phyloP scores from a whole-genome alignment of 1,140 invertebrate species.

The Aricia agestis region DNA sequence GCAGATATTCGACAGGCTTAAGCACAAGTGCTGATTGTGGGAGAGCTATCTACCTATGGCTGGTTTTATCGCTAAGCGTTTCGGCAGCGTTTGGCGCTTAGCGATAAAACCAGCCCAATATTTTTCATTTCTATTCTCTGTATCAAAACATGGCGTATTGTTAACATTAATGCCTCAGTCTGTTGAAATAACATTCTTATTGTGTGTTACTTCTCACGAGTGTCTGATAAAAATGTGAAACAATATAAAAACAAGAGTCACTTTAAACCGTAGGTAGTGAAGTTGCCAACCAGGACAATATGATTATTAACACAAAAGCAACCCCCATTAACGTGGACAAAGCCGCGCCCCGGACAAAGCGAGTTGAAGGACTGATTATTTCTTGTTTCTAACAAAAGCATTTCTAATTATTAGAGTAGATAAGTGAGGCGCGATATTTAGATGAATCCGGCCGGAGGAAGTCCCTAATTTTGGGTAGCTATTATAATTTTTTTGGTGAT shows the following conservation, averaged over 20 bases:
- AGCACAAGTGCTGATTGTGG: no score
- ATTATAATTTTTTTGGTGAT: slow-evolving; percentile 2
- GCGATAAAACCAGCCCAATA: no score
- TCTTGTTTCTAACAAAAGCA: slow-evolving; percentile 53
- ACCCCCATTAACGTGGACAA: slow-evolving; percentile 39
- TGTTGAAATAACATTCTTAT: neutral
- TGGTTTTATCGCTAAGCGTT: no score
- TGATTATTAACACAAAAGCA: slow-evolving; percentile 52
- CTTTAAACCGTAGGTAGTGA: slow-evolving; percentile 31
- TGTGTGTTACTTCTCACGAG: neutral
- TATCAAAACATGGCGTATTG: no score
- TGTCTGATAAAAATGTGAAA: neutral
- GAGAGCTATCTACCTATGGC: no score
- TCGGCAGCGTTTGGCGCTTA: no score
- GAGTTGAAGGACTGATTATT: slow-evolving; percentile 50
- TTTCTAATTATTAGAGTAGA: slow-evolving; percentile 49
- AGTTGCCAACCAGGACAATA: slow-evolving; percentile 40
- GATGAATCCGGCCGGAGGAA: slow-evolving; percentile 17
- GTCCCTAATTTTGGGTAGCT: neutral
- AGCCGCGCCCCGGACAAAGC: slow-evolving; percentile 46
- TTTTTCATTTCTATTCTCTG: no score
- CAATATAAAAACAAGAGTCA: slow-evolving; percentile 24
- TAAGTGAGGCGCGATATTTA: slow-evolving; percentile 37
- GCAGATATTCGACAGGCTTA: no score
- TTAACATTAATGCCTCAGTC: neutral